Evolutionary conservation across 2,797 vertebrate species (phyloP).

Genomic region (Melanotaenia trifasciata): DNA sequence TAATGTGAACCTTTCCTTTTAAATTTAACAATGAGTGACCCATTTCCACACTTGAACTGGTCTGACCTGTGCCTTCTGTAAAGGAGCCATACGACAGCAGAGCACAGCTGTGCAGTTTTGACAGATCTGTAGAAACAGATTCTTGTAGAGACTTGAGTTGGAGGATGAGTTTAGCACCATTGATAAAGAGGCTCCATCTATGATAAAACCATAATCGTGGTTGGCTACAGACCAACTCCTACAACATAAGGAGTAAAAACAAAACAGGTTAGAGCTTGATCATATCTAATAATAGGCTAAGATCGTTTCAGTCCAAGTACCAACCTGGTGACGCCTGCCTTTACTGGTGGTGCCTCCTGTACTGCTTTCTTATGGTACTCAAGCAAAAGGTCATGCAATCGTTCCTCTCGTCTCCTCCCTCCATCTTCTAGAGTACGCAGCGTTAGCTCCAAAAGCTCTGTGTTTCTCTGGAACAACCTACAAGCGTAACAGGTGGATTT

Average conservation of each 20-base stretch:
- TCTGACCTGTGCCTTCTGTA: slow-evolving; percentile 95
- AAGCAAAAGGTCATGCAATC: slow-evolving; percentile 89
- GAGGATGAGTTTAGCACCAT: slow-evolving; percentile 90
- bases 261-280: background rate
- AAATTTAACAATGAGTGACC: background rate
- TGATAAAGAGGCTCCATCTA: slow-evolving; percentile 93
- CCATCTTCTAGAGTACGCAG: slow-evolving; percentile 86
- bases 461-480: slow-evolving; percentile 92
- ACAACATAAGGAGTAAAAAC: slow-evolving; percentile 17
- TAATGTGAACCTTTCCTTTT: slow-evolving; percentile 1
- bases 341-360: slow-evolving; percentile 85
- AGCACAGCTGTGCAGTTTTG: slow-evolving; percentile 94
- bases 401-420: slow-evolving; percentile 84
- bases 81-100: slow-evolving; percentile 96
- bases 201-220: slow-evolving; percentile 94
- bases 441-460: slow-evolving; percentile 93
- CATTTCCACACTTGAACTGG: background rate
- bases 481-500: slow-evolving; percentile 97
- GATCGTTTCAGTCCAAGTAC: slow-evolving; percentile 4
- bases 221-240: slow-evolving; percentile 89
- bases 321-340: slow-evolving; percentile 87
- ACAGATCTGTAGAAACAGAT: slow-evolving; percentile 94
- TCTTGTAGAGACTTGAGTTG: slow-evolving; percentile 88
- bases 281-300: background rate
- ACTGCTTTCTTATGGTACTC: slow-evolving; percentile 93